These are phyloP conservation scores for Budorcas taxicolor DNA, from an alignment of 2,113 vertebrate species.

Conservation along the genomic window DNA sequence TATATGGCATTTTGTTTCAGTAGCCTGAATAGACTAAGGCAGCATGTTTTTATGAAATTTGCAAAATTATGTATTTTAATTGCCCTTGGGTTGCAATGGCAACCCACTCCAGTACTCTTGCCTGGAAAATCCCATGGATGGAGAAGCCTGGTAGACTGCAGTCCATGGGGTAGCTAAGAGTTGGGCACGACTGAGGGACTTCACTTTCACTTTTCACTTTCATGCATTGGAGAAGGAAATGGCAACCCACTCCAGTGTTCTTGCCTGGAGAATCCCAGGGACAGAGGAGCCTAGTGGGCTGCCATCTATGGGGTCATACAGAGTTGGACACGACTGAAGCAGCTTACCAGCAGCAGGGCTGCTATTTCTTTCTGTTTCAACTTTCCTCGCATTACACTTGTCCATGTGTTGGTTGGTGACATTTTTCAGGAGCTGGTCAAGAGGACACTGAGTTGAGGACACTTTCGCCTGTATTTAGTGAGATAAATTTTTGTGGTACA, in stretches of 20 bases:
- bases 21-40: background rate
- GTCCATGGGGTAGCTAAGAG: too few species aligned
- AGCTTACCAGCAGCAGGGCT: background rate
- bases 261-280: too few species aligned
- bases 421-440: background rate
- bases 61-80: background rate
- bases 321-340: too few species aligned
- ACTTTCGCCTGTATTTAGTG: too few species aligned
- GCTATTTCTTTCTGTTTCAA: background rate
- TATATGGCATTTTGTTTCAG: background rate
- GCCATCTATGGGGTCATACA: rapidly evolving
- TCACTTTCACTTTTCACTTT: too few species aligned
- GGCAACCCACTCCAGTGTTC: too few species aligned
- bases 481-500: rapidly evolving
- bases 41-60: background rate
- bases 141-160: too few species aligned
- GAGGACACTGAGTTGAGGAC: background rate
- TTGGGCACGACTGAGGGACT: too few species aligned
- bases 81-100: rapidly evolving
- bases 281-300: too few species aligned
- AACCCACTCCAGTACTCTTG: too few species aligned
- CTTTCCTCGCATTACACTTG: rapidly evolving
- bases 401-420: rapidly evolving
- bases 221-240: too few species aligned
- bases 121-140: too few species aligned